Base-by-base conservation (phyloP, 2,888 invertebrate genomes). In the Meteorus cinctellus region DNA sequence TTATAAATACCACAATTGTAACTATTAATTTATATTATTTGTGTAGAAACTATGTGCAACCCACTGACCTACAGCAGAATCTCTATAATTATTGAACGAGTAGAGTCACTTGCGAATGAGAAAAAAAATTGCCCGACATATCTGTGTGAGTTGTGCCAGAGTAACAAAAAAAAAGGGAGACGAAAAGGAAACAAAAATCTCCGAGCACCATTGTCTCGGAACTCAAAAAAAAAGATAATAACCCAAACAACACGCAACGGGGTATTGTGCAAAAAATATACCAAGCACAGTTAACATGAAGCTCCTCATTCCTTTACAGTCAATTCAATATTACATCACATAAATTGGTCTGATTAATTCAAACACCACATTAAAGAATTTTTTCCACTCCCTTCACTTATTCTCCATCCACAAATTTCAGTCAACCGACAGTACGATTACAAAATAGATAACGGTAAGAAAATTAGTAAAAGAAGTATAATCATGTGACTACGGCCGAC, bases 1-100 rank as follows among this genome's bases (percentile, higher is more conserved):
- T 55, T 19, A 55, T 1, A 24, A 55, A 55, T 6, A 55, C n/a
- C 14, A 70, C 60, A 75, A 71, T 14, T 62, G 62, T 62, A 63
- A 68, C 34, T 34, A 31, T 63, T 66, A 72, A 67, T 69, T 41
- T n/a, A 16, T 16, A 27, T 24, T 27, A 24, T 48, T 48, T 67
- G 36, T 67, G 41, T 67, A 67, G 45, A 45, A 41, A 70, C 55
- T 36, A 65, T 36, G 34, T 63, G 70, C 74, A 76, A 76, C 76
- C 78, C 68, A 78, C 77, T 78, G 63, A 78, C 77, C 77, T 70
- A 75, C 60, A 75, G 65, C 45, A 34, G 70, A 75, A 75, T 67
- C 12, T 69, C 36, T 69, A 24, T 70, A 36, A 70, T 60, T 55
- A 41, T 70, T 70, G 36, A 48, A 14, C 29, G n/a, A 4, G 68